A percentile compares a stretch with the other conserved stretches of the same genome.
Conservation (phyloP, 2,888 invertebrate species). For the Schrankia costaestrigalis region DNA sequence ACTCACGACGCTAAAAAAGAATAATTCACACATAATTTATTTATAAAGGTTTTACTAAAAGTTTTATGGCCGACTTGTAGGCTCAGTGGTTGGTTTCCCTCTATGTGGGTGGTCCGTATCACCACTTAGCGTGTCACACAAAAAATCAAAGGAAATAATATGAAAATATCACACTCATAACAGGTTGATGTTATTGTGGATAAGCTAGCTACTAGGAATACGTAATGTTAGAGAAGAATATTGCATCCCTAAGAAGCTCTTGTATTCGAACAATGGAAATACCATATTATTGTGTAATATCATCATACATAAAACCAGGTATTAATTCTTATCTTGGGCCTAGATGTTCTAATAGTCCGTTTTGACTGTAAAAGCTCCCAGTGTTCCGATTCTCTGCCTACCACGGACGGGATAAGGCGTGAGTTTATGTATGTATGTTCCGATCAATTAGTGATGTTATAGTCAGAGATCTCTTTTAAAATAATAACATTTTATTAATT, state of each 20-base stretch:
- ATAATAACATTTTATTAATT: constrained; percentile 5
- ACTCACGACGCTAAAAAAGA: neutral
- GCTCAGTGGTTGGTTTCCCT: constrained; percentile 30
- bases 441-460: no score
- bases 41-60: constrained; percentile 19
- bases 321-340: no score
- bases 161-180: constrained; percentile 72
- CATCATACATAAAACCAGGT: no score
- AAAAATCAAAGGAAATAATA: constrained; percentile 75
- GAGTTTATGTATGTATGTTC: no score
- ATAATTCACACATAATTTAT: constrained; percentile 5
- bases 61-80: constrained; percentile 25
- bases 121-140: constrained; percentile 75
- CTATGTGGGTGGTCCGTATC: constrained; percentile 71
- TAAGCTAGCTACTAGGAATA: constrained; percentile 11
- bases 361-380: no score
- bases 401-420: no score
- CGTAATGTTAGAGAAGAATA: neutral
- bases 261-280: neutral
- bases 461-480: no score
- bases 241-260: neutral
- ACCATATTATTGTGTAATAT: no score
- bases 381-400: no score
- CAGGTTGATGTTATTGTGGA: constrained; percentile 46
- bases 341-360: no score